phyloP scores from a whole-genome alignment of 2,797 vertebrate genomes.

The Melanotaenia parkinsoni region DNA sequence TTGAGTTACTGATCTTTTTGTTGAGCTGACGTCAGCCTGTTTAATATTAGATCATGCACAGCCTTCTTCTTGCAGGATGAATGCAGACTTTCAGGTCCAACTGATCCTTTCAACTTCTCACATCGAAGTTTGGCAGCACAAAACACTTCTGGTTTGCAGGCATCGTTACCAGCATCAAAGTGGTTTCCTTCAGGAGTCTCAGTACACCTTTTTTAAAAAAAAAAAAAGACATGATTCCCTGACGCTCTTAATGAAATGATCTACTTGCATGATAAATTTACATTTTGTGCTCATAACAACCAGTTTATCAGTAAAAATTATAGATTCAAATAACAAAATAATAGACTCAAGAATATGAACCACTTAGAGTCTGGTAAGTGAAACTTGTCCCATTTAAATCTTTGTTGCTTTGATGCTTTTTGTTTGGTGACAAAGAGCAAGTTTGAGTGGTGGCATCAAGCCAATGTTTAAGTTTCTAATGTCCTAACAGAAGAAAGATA shows the following conservation, averaged over 20 bases:
- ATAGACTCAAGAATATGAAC: not conserved
- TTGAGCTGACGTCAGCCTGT: conserved; percentile 5
- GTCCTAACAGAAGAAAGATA: too few relatives aligned
- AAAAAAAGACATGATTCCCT: not conserved
- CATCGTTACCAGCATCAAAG: not conserved
- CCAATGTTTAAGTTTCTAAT: not conserved
- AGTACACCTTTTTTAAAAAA: not conserved
- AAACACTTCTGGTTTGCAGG: not conserved
- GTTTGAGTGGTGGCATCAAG: not conserved
- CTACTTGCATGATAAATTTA: not conserved
- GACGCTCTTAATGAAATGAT: not conserved
- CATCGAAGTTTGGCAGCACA: not conserved
- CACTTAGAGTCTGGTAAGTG: not conserved
- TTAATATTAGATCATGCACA: not conserved
- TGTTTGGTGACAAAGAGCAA: not conserved
- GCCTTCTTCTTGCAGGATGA: not conserved
- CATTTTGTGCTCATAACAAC: too few relatives aligned
- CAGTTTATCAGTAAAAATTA: not conserved
- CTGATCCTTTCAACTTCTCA: not conserved
- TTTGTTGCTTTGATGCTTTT: not conserved
- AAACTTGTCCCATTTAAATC: not conserved
- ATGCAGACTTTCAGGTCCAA: conserved; percentile 12
- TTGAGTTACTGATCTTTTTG: conserved; percentile 13
- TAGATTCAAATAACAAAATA: not conserved
- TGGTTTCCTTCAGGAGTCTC: not conserved